Evolutionary conservation across 2,888 invertebrate genomes (phyloP), one percentile per base, ranked within the genome.

Genomic region (Acanthosepion lycidas): DNA sequence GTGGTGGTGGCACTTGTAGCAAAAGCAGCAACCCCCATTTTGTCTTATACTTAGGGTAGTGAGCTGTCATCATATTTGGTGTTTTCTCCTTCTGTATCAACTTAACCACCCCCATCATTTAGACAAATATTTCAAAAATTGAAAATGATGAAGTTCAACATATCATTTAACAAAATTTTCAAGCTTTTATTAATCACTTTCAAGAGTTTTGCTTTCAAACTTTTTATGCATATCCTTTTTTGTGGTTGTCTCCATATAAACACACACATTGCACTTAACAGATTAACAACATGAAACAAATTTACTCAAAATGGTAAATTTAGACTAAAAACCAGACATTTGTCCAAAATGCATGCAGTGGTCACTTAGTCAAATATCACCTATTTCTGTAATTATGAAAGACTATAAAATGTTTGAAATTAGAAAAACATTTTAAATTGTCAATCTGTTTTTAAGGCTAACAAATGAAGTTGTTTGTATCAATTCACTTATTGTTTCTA

Each of bases 1-100:
- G 78, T 78, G n/a, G 78, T 78, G 78, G 78, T 78, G n/a, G n/a
- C 78, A 78, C 78, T 78, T 78, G 78, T 78, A 78, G 78, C 78
- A 78, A n/a, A n/a, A 78, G 78, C 78, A 78, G n/a, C 78, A 78
- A 0, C n/a, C 78, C n/a, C 15, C 78, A 12, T n/a, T n/a, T 9
- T 4, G 0, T 78, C n/a, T n/a, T 78, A n/a, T 78, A 78, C 15
- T 78, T n/a, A 33, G 78, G 78, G n/a, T 78, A 78, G 78, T 78
- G 78, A 78, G 78, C 78, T 78, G 78, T 78, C 78, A 78, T 78
- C 78, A n/a, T 78, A 78, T 9, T 78, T n/a, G 28, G 78, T 78
- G n/a, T 18, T 78, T n/a, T 33, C n/a, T 5, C 33, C 78, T 12
- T 78, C 78, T 78, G n/a, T n/a, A 15, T 78, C 59, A 59, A 59